Conservation (phyloP, 2,797 vertebrate species). For the Myripristis jacobus region DNA sequence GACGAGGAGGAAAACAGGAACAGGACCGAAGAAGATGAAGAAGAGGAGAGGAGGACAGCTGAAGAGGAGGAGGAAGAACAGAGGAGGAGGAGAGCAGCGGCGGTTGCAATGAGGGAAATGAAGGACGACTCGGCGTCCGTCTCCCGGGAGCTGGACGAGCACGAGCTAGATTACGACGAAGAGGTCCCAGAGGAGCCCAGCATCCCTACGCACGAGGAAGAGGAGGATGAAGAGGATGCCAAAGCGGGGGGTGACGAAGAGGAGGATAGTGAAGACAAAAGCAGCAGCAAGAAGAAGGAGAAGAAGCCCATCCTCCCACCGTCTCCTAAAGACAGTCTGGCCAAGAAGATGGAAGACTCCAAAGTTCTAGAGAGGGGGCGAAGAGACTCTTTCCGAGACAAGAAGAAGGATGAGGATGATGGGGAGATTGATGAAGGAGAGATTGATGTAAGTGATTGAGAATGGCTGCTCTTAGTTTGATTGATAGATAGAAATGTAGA, state of each 20-base stretch:
- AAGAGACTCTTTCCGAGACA: constrained; percentile 88
- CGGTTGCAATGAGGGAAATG: constrained; percentile 83
- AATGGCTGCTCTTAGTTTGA: not conserved
- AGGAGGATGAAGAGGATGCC: constrained; percentile 87
- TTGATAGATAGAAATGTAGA: too few relatives aligned
- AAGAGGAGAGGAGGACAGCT: constrained; percentile 68
- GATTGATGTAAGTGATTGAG: constrained; percentile 93
- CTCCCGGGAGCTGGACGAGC: constrained; percentile 94
- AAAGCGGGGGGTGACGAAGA: constrained; percentile 82
- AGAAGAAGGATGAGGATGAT: constrained; percentile 95
- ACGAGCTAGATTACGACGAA: constrained; percentile 97
- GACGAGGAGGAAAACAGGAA: constrained; percentile 74
- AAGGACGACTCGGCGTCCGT: constrained; percentile 93
- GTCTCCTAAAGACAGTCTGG: constrained; percentile 68
- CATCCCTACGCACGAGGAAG: constrained; percentile 81
- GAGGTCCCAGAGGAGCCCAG: constrained; percentile 94
- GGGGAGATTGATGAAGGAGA: constrained; percentile 98
- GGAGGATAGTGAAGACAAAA: constrained; percentile 70
- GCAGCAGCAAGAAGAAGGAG: constrained; percentile 70
- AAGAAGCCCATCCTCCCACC: constrained; percentile 81
- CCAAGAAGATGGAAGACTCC: constrained; percentile 75
- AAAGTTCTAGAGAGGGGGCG: constrained; percentile 78
- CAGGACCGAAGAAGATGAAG: constrained; percentile 83
- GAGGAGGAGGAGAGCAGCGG: constrained; percentile 70
- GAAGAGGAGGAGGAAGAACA: constrained; percentile 77